phyloP scores from a whole-genome alignment of 2,113 vertebrate genomes.

The Spheniscus mendiculus region DNA sequence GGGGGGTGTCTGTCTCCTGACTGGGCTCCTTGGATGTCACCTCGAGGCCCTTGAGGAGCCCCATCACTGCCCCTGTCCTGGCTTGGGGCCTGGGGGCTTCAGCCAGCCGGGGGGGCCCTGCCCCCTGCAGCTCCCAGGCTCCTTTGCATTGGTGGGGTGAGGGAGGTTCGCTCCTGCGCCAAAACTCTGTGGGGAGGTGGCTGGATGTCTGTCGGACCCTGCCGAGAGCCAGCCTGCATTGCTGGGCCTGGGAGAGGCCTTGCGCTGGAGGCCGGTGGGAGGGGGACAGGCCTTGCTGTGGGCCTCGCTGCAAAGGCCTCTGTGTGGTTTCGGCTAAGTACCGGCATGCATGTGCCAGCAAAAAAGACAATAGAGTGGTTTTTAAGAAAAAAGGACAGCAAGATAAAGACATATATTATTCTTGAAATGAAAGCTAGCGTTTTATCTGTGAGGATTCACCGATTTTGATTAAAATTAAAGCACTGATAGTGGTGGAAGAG shows the following conservation, averaged over 20 bases:
- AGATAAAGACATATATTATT: neutral
- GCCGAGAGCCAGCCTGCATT: rapidly evolving
- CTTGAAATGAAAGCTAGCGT: neutral
- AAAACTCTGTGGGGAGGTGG: neutral
- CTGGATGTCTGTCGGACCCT: rapidly evolving
- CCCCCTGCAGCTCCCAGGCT: rapidly evolving
- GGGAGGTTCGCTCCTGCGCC: rapidly evolving
- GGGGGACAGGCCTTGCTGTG: rapidly evolving
- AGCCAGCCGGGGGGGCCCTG: no score
- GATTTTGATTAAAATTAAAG: neutral
- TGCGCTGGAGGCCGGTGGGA: rapidly evolving
- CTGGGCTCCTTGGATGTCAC: no score
- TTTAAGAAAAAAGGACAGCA: neutral
- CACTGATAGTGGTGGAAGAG: neutral
- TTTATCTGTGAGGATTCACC: rapidly evolving
- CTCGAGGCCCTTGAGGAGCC: neutral
- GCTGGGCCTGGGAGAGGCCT: no score
- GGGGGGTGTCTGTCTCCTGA: neutral
- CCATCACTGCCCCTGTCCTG: rapidly evolving
- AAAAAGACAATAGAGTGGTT: neutral
- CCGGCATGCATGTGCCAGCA: rapidly evolving
- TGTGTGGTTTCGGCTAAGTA: rapidly evolving
- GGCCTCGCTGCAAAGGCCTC: rapidly evolving
- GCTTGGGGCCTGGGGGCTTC: neutral
- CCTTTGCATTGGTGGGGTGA: rapidly evolving